These are phyloP conservation scores for Passer montanus DNA, from an alignment of 2,113 vertebrate species.

Conservation along the genomic window DNA sequence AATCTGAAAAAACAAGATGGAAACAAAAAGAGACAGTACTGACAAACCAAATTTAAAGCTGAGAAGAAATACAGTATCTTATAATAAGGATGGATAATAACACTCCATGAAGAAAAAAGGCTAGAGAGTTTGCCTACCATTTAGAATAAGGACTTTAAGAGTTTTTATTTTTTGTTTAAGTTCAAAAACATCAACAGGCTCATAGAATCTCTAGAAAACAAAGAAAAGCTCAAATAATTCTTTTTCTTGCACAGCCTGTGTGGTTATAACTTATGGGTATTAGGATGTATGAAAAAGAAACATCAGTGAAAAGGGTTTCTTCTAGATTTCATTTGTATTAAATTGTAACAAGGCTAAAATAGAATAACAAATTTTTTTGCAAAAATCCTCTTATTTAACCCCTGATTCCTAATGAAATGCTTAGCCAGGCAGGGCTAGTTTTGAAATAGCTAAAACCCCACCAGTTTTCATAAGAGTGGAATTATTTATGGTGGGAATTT, in stretches of 20 bases:
- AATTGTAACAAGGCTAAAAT: conserved; percentile 19
- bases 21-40: conserved; percentile 39
- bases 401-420: conserved; percentile 45
- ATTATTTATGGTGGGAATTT: conserved; percentile 44
- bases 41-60: not conserved
- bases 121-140: not conserved
- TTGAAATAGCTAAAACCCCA: conserved; percentile 5
- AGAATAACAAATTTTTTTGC: conserved; percentile 4
- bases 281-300: not conserved
- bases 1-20: conserved; percentile 40
- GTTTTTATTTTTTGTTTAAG: conserved; percentile 40
- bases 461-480: conserved; percentile 32
- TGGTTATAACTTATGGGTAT: not conserved
- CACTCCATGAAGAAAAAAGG: conserved; percentile 6
- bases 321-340: conserved; percentile 27
- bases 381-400: conserved; percentile 15
- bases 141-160: conserved; percentile 51
- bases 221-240: conserved; percentile 9
- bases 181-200: conserved; percentile 7
- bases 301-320: not conserved
- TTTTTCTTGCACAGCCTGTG: not conserved
- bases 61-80: conserved; percentile 29
- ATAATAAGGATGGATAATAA: not conserved
- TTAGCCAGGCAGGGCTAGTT: conserved; percentile 3
- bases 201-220: conserved; percentile 33